Evolutionary conservation across 2,888 invertebrate species (phyloP).

Genomic region (Hartigia nigra): DNA sequence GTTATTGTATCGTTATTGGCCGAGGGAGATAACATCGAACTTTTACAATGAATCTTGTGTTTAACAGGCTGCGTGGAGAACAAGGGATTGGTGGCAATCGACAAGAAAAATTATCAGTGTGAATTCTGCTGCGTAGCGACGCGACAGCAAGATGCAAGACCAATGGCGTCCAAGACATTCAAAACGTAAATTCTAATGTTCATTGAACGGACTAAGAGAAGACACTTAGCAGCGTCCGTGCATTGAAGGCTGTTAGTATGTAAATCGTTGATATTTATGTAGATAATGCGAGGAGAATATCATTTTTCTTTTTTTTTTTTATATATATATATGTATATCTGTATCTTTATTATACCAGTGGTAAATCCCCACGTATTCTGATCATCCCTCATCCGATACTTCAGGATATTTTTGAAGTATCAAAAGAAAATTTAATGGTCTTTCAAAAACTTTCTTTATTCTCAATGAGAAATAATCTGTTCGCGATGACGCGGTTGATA

Average conservation of each 20-base stretch:
- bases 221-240: slow-evolving; percentile 23
- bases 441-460: too few relatives aligned
- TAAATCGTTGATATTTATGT: slow-evolving; percentile 23
- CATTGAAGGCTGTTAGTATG: slow-evolving; percentile 30
- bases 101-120: slow-evolving; percentile 61
- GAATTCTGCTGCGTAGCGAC: slow-evolving; percentile 59
- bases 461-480: too few relatives aligned
- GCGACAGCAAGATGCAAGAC: slow-evolving; percentile 50
- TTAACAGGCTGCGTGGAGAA: slow-evolving; percentile 62
- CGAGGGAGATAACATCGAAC: not conserved
- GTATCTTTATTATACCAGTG: slow-evolving; percentile 1
- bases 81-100: slow-evolving; percentile 55
- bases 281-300: slow-evolving; percentile 14
- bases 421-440: not conserved
- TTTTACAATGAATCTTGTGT: not conserved
- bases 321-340: slow-evolving; percentile 6
- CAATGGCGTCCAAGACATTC: slow-evolving; percentile 54
- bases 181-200: slow-evolving; percentile 39
- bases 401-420: not conserved
- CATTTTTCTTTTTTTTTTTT: slow-evolving; percentile 22
- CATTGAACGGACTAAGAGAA: not conserved
- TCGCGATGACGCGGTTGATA: not conserved
- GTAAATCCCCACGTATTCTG: not conserved
- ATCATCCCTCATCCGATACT: not conserved
- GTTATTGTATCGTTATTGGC: not conserved